Conservation (phyloP, 2,113 vertebrate species). For the Clarias macrocephalus region DNA sequence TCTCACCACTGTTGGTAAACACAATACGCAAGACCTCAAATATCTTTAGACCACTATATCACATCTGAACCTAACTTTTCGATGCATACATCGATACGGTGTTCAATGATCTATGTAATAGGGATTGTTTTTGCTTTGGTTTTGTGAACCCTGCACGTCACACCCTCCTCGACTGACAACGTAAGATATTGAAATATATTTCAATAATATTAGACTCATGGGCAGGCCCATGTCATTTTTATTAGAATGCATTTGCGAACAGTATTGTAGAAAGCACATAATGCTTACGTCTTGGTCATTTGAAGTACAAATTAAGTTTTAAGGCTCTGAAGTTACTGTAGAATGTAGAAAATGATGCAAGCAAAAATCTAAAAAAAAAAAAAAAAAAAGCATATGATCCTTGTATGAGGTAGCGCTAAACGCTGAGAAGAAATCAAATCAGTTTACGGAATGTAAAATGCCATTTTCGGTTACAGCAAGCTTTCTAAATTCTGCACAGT, state of each 20-base stretch:
- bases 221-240: constrained; percentile 39
- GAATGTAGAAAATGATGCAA: constrained; percentile 13
- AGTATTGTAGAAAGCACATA: not conserved
- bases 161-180: not conserved
- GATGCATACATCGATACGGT: not conserved
- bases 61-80: not conserved
- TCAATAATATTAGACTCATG: not conserved
- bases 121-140: not conserved
- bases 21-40: not conserved
- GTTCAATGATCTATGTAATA: not conserved
- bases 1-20: not conserved
- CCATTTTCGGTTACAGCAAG: not conserved
- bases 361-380: not conserved
- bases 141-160: constrained; percentile 5
- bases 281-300: not conserved
- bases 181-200: not conserved
- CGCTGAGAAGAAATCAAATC: not conserved
- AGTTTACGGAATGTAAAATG: constrained; percentile 14
- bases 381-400: not conserved
- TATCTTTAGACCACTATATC: not conserved
- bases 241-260: constrained; percentile 29
- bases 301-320: not conserved
- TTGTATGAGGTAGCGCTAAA: constrained; percentile 2
- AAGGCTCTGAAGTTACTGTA: constrained; percentile 8
- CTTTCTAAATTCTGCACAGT: not conserved